phyloP scores from a whole-genome alignment of 2,113 vertebrate genomes.

The Gallinago media region DNA sequence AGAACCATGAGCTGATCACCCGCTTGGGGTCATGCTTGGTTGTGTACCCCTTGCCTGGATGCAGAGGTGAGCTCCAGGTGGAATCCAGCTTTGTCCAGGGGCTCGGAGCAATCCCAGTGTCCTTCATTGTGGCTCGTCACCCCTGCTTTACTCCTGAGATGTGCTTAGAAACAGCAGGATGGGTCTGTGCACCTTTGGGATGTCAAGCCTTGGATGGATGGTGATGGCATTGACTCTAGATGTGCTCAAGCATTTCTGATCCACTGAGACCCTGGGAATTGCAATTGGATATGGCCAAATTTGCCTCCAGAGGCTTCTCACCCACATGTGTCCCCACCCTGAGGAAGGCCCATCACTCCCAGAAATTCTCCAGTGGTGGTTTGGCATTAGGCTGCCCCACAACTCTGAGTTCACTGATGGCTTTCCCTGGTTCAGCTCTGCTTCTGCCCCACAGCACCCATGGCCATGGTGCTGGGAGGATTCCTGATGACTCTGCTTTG shows the following conservation, averaged over 20 bases:
- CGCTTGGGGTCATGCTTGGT: fast-evolving
- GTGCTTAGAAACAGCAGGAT: background rate
- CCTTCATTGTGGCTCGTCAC: background rate
- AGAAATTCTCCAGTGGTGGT: background rate
- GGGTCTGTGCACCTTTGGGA: background rate
- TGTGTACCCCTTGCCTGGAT: background rate
- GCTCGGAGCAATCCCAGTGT: background rate
- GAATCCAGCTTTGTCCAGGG: background rate
- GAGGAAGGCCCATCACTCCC: background rate
- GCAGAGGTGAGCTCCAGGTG: background rate
- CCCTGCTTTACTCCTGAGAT: background rate
- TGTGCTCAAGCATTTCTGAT: background rate
- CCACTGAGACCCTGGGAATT: background rate
- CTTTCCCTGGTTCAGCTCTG: background rate
- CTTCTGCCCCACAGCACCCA: background rate
- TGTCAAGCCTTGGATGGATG: background rate
- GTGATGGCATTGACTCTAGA: fast-evolving
- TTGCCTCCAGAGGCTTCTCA: fast-evolving
- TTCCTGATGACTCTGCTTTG: background rate
- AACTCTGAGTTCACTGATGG: background rate
- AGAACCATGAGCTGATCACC: background rate
- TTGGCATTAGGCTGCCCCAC: background rate
- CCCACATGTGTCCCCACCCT: background rate
- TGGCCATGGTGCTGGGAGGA: background rate
- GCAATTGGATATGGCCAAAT: background rate